A percentile compares a stretch with the other conserved stretches of the same genome.
Conservation (phyloP, 2,797 vertebrate genomes). For the Avahi laniger region DNA sequence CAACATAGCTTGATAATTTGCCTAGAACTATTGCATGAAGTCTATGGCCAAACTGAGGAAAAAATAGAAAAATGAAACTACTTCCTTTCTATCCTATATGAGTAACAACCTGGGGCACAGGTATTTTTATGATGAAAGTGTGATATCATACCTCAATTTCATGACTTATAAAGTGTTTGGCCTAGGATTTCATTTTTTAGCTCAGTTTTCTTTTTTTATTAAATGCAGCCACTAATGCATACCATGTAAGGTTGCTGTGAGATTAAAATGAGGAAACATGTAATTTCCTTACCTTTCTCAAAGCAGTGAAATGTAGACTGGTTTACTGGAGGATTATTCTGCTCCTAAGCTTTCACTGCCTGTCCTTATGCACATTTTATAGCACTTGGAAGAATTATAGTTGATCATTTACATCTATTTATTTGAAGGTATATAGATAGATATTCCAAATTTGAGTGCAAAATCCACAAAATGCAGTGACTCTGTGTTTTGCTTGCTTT, state of each 20-base stretch:
- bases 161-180: background rate
- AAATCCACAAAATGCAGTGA: background rate
- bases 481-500: background rate
- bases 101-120: background rate
- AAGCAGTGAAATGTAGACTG: background rate
- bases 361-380: background rate
- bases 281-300: background rate
- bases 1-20: background rate
- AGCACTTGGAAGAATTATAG: background rate
- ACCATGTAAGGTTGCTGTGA: background rate
- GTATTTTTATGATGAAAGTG: background rate
- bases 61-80: background rate
- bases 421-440: background rate
- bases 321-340: background rate
- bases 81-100: background rate
- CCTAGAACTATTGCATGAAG: background rate
- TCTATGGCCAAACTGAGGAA: background rate
- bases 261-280: background rate
- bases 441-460: background rate
- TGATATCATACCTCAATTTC: background rate
- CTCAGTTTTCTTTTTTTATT: background rate
- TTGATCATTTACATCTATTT: background rate
- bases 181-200: background rate
- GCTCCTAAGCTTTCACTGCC: accelerated
- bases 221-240: background rate